phyloP scores from a whole-genome alignment of 2,797 vertebrate species.

The Cetoscarus ocellatus region DNA sequence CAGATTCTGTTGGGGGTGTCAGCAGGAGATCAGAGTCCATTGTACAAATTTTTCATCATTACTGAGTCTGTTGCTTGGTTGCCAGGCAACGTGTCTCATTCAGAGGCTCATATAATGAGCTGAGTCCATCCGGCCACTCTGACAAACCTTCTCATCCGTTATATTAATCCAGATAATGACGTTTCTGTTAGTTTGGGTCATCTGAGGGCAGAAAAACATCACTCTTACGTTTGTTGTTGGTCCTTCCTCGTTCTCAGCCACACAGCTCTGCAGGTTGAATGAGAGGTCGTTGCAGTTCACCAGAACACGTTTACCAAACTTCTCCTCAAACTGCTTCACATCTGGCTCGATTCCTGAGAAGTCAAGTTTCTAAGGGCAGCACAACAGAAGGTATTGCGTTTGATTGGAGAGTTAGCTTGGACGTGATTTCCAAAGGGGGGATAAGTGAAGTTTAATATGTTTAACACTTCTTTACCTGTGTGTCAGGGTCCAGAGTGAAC shows the following conservation, averaged over 20 bases:
- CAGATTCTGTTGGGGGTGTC: constrained; percentile 51
- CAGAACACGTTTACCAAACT: constrained; percentile 95
- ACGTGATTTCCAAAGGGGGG: neutral
- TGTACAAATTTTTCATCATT: constrained; percentile 53
- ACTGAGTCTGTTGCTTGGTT: constrained; percentile 57
- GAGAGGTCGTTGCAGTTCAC: constrained; percentile 97
- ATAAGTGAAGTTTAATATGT: neutral
- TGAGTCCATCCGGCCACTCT: constrained; percentile 30
- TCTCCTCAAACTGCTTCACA: constrained; percentile 96
- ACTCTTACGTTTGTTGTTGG: constrained; percentile 95
- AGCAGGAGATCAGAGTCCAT: constrained; percentile 69
- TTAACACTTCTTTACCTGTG: constrained; percentile 86
- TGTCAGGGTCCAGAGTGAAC: constrained; percentile 96
- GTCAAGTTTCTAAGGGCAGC: constrained; percentile 90
- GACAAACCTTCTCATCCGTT: constrained; percentile 38
- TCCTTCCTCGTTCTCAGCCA: constrained; percentile 98
- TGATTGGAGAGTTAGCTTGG: neutral
- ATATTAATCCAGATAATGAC: constrained; percentile 22
- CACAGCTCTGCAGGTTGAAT: constrained; percentile 97
- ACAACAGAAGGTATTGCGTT: constrained; percentile 12
- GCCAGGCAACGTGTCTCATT: constrained; percentile 60
- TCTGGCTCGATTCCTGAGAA: constrained; percentile 94
- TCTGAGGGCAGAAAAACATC: constrained; percentile 9
- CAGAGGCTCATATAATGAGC: constrained; percentile 46
- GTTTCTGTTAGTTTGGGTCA: constrained; percentile 30